Conservation (phyloP, 1,140 invertebrate genomes). For the Solenopsis fugax region DNA sequence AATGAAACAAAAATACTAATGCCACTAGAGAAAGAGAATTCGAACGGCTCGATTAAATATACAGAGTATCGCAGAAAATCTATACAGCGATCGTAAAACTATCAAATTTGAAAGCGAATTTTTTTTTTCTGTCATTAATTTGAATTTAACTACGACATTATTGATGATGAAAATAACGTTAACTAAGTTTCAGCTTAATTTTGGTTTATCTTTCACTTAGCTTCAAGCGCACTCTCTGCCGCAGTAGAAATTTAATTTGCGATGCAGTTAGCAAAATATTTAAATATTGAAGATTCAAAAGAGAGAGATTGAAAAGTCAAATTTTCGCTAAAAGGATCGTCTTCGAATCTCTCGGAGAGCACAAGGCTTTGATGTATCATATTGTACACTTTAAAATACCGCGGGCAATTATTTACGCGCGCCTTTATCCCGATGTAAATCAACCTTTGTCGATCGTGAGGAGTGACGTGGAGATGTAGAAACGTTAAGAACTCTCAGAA, state of each 20-base stretch:
- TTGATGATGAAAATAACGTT: constrained; percentile 15
- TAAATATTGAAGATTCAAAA: not conserved
- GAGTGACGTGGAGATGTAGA: constrained; percentile 36
- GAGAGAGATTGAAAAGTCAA: not conserved
- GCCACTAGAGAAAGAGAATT: constrained; percentile 14
- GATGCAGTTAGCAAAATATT: not conserved
- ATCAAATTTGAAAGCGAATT: not conserved
- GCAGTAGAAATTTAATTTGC: not conserved
- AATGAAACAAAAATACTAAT: constrained; percentile 62
- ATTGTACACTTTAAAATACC: no score
- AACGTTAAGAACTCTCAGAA: constrained; percentile 67
- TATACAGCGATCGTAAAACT: not conserved
- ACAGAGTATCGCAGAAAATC: not conserved
- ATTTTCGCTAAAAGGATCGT: not conserved
- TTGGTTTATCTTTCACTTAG: constrained; percentile 13
- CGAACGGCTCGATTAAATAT: not conserved
- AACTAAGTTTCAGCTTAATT: constrained; percentile 17
- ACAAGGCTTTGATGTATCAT: not conserved
- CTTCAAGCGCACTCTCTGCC: not conserved
- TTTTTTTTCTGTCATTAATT: not conserved
- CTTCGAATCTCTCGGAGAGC: not conserved
- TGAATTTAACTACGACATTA: not conserved
- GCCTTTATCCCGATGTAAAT: not conserved
- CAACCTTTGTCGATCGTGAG: not conserved
- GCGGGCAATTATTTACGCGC: not conserved